Base-by-base conservation (phyloP, 2,113 vertebrate species). In the Aegithalos caudatus region DNA sequence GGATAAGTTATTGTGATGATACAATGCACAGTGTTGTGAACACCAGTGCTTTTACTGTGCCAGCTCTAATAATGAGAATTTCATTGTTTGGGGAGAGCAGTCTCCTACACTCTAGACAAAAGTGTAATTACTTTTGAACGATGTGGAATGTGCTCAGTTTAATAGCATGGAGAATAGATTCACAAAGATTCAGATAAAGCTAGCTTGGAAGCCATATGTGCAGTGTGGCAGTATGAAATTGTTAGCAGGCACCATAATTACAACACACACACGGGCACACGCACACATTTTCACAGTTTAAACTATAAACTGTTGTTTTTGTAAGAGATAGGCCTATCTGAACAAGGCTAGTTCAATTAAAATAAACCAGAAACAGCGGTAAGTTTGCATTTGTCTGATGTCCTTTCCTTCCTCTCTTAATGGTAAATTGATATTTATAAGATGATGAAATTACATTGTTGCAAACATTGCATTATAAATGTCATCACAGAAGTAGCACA, bases 101-200 rank as follows among this genome's bases (percentile, higher is more conserved):
- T 97, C 96, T 97, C 94, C 96, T 98, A 94, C 78, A 97, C 96
- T 97, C 93, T 97, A 97, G 97, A 98, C 97, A 97, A 98, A 98
- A 97, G 97, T 98, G 97, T 98, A 98, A 98, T 98, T 98, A 97
- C 97, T 97, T 97, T 97, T 98, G 97, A 98, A 97, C 66, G 95
- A 97, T 96, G 97, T 97, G 96, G 97, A 98, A 97, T 97, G 97
- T 95, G 84, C 94, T 97, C 91, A 76, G 92, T 97, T 97, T 98
- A 98, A 97, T 97, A 98, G 97, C 97, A 97, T 28, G 21, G 96
- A 97, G 95, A 97, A 97, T 97, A 98, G 97, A 97, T 97, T 97
- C 96, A 96, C 97, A 95, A 94, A 97, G 97, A 98, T 98, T 98
- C 97, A 96, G 97, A 97, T 97, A 97, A 96, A 97, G 97, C 98